Evolutionary conservation across 1,140 invertebrate species (phyloP), one percentile per base, ranked within the genome.

Genomic region (Cherax destructor): DNA sequence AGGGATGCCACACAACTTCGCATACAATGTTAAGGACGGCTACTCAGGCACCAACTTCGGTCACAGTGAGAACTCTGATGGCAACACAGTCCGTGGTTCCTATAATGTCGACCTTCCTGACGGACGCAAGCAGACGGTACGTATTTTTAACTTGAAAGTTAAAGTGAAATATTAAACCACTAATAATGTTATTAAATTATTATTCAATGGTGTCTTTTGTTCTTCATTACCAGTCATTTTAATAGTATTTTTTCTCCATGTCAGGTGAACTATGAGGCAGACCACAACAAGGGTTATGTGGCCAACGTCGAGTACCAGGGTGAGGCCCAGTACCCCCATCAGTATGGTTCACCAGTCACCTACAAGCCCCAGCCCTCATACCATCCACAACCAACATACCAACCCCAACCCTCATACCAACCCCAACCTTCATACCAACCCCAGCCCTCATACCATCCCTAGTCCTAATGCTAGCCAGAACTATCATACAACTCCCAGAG

Each of bases 41-140:
- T 92, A 93, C 88, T 78, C 91, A 72, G 93, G 92, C 47, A 88
- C 93, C 47, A 91, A 93, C 83, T 94, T 92, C 91, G 92, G 87
- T 21, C 92, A 93, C 56, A 91, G 91, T 21, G 93, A 94, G 91
- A 92, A 93, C n/a, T 89, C 91, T n/a, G 93, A 94, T 80, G 93
- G 93, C 88, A 93, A 94, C 59, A 81, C 85, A 61, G 93, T 93
- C 24, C 52, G 49, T 16, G 93, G 93, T 1, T 92, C 89, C 83
- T 94, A 94, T 90, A 93, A 85, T 41, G 93, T 93, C 41, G 83
- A 87, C 49, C 93, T 94, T 50, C 93, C 93, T 10, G 93, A 94
- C 76, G 93, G 93, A 69, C 93, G 93, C 84, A 93, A 91, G 59
- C 93, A 94, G 72, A 93, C 92, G 87, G 93, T 94, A 76, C 78